These are phyloP conservation scores for Busseola fusca DNA, from an alignment of 2,888 invertebrate genomes.

Conservation along the genomic window DNA sequence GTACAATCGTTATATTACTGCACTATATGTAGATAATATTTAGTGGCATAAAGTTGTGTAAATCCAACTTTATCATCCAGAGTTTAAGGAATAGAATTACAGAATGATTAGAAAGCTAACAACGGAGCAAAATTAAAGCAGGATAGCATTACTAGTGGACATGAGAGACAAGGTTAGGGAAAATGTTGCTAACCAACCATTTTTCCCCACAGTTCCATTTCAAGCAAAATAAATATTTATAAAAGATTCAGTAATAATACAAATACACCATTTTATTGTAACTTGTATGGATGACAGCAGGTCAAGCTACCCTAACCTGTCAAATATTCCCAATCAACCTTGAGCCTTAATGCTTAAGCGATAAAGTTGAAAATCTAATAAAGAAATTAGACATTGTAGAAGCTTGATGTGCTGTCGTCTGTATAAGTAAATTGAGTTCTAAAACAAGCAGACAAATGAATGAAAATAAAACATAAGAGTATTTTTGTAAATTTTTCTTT, in stretches of 20 bases:
- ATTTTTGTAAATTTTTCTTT: background rate
- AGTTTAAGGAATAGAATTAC: background rate
- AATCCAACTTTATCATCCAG: conserved; percentile 7
- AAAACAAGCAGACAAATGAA: background rate
- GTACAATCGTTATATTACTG: too few species aligned
- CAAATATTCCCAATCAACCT: too few species aligned
- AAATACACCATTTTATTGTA: background rate
- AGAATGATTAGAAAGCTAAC: conserved; percentile 16
- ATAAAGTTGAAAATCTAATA: too few species aligned
- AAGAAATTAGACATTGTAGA: too few species aligned
- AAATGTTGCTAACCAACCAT: background rate
- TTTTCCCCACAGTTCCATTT: background rate
- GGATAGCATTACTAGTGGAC: conserved; percentile 1
- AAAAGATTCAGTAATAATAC: background rate
- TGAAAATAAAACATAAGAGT: background rate
- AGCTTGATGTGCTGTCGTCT: too few species aligned
- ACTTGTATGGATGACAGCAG: too few species aligned
- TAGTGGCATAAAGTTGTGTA: background rate
- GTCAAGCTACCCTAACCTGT: too few species aligned
- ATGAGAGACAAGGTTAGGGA: conserved; percentile 10
- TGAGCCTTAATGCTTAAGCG: too few species aligned
- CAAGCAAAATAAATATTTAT: background rate
- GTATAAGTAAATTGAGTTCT: background rate
- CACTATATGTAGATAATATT: too few species aligned
- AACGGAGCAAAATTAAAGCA: conserved; percentile 20